Percentiles rank a stretch among this genome's conserved stretches.
These are phyloP conservation scores for Melolontha melolontha DNA, from an alignment of 2,888 invertebrate species.

Conservation along the genomic window DNA sequence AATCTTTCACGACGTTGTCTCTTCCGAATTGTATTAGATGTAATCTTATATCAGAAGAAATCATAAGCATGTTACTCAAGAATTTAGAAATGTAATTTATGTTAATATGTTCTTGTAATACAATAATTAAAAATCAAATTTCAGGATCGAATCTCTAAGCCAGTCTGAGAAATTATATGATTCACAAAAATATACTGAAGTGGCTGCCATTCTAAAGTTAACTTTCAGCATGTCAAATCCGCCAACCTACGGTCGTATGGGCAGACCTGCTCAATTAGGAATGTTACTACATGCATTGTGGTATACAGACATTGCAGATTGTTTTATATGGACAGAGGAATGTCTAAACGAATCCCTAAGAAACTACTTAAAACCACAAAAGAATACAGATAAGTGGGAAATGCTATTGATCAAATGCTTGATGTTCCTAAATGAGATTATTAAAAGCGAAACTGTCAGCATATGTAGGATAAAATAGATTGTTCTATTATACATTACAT, in stretches of 20 bases:
- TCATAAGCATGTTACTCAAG: conserved; percentile 66
- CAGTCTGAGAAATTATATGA: conserved; percentile 77
- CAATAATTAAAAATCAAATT: conserved; percentile 42
- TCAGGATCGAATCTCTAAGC: conserved; percentile 69
- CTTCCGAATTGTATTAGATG: conserved; percentile 70
- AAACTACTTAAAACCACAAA: conserved; percentile 65
- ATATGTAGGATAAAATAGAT: conserved; percentile 63
- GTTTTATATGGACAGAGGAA: conserved; percentile 82
- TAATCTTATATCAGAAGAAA: conserved; percentile 65
- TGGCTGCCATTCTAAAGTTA: conserved; percentile 75
- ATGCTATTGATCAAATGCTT: conserved; percentile 64
- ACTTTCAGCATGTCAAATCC: conserved; percentile 68
- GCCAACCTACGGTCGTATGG: conserved; percentile 70
- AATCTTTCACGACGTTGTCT: conserved; percentile 1
- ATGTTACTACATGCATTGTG: conserved; percentile 66
- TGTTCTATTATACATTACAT: conserved; percentile 42
- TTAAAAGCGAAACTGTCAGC: conserved; percentile 68
- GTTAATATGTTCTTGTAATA: conserved; percentile 12
- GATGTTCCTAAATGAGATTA: conserved; percentile 66
- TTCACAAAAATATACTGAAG: conserved; percentile 73
- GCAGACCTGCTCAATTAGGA: conserved; percentile 67
- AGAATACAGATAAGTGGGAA: conserved; percentile 63
- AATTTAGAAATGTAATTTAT: conserved; percentile 67
- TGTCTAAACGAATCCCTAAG: conserved; percentile 80
- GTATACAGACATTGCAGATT: conserved; percentile 67